Base-by-base conservation (phyloP, 2,888 invertebrate genomes). In the Caenorhabditis panamensis region DNA sequence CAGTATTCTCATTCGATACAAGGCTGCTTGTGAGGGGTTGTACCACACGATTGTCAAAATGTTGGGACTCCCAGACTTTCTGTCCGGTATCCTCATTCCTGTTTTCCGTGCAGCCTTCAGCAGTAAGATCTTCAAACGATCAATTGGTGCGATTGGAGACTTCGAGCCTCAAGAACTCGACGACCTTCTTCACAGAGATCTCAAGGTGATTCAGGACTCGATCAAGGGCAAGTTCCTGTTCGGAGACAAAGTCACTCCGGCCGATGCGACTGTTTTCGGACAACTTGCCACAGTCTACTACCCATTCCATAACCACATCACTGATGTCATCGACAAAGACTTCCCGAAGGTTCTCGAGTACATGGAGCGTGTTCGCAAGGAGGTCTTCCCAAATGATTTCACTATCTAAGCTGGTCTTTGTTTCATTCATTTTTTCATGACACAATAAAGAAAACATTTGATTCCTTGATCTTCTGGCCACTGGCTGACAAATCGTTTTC, bases 181-280 rank as follows among this genome's bases (percentile, higher is more conserved):
- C 61, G 66, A 66, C 18, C 61, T 75, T 6, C 66, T 75, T n/a
- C 66, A 41, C 18, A 37, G 75, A 59, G 75, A 67, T 36, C 61
- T 75, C 26, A 59, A 75, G 24, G 66, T 44, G 18, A 61, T 75
- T n/a, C 61, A 75, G 44, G 66, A 66, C 28, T 75, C 75, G 4
- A 75, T 75, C 44, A 66, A 66, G 24, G 75, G 96, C 92, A 95
- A 95, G 47, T 97, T 95, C 94, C 95, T 97, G 94, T 96, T 97
- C 91, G 97, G 97, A 66, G 95, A 96, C 91, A 95, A 95, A 91
- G 96, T 96, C 47, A 95, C 96, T 87, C 94, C 94, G 91, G 96
- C 82, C 8, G 89, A 89, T 54, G 89, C 87, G 31, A 80, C 88
- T 1, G 79, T 86, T 6, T 89, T 89, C 61, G 88, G 89, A n/a